Evolutionary conservation across 2,888 invertebrate genomes (phyloP), one percentile per base, ranked within the genome.

Genomic region (Pachycephus smyrnensis): DNA sequence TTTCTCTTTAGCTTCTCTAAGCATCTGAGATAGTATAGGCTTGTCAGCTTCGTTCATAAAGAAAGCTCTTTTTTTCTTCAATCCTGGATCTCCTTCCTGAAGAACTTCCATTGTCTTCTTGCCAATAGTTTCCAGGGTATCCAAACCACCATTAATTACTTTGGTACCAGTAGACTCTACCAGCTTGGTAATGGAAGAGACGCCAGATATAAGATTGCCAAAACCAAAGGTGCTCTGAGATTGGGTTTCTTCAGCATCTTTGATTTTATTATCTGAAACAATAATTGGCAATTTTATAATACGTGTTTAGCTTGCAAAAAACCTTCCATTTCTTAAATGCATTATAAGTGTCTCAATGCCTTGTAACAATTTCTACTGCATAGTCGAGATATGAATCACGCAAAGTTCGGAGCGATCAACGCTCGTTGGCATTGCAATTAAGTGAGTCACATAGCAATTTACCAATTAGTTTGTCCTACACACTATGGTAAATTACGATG

Each of bases 51-150:
- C 94, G 11, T 94, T 91, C 75, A 94, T 93, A 4, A 96, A 92
- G 86, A 96, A 93, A 0, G 95, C 95, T 69, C 95, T 92, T 88
- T 96, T 96, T 87, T 96, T 96, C 84, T 95, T 96, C 30, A 98
- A 92, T 0, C 97, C 96, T 0, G 98, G 98, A 91, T 98, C 98
- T 37, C 97, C 97, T 79, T 98, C 98, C 90, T 98, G 97, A 1
- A 98, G 92, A 0, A 97, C 97, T 89, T 97, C 96, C 95, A 98
- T 97, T 0, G 98, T 98, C 90, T 98, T 98, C 90, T 98, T 98
- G 11, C 98, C 98, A 83, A 98, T 96, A 0, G 96, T 96, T 92
- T 98, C 98, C 74, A 98, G 92, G 0, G 98, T 98, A 88, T 97
- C 98, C 35, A 97, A 92, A 32, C 97, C 96, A 0, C 96, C 96